Base-by-base conservation (phyloP, 2,888 invertebrate species). In the Slavum lentiscoides region DNA sequence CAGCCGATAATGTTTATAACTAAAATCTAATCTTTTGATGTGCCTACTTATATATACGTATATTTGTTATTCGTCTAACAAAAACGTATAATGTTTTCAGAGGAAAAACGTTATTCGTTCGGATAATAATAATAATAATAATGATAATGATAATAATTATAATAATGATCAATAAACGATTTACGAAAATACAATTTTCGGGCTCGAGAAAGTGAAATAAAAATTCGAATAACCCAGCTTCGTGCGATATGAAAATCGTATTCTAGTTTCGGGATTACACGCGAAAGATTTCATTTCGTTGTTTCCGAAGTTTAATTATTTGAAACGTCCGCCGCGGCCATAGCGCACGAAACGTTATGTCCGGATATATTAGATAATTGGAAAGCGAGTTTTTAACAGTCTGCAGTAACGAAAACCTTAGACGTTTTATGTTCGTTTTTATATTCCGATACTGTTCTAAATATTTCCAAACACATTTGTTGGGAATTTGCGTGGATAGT, bases 251-350 rank as follows among this genome's bases (percentile, higher is more conserved):
- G 9, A 19, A 30, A 69, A 37, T 30, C 19, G 9, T 49, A 49
- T 69, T 69, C 23, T 69, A 55, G 30, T 30, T 53, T 30, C 15
- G 23, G 55, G 53, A 69, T 53, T 69, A 30, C 49, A 49, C 13
- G 13, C 19, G 55, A 55, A 30, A 55, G 30, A 55, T 55, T 49
- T 49, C 49, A 49, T 49, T 13, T 49, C 49, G 49, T 49, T 69
- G 49, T 68, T 70, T 70, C 30, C 15, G n/a, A 58, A 70, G 37
- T 70, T 70, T 37, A 70, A 70, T 58, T 58, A 30, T 30, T 70
- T 37, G n/a, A n/a, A 58, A 37, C 55, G 30, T 58, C 69, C 23
- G 53, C 30, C 30, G 30, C 30, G 4, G 30, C 30, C 30, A 30
- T 30, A 30, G 2, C 30, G 30, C 30, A 30, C 30, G 30, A 30